Base-by-base conservation (phyloP, 2,888 invertebrate species). In the Scaptomyza parva region DNA sequence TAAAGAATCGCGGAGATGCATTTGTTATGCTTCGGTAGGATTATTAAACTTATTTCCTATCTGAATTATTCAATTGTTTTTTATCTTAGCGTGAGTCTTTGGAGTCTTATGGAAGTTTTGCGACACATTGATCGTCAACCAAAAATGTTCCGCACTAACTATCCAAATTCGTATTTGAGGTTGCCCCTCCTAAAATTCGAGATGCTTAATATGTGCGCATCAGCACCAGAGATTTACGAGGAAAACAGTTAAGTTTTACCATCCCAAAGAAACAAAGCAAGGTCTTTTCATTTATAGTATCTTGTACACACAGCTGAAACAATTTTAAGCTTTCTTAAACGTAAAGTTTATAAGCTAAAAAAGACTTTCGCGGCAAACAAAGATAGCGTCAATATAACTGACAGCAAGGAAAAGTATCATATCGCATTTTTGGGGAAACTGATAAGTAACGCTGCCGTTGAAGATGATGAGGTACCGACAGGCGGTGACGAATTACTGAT, bases 181-280 rank as follows among this genome's bases (percentile, higher is more conserved):
- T 66, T 92, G 26, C 91, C 91, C 3, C 55, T 91, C 3, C 67
- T 91, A 1, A 90, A 89, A 45, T 91, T 91, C 37, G 89, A 90
- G 41, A 85, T 88, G 78, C 64, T 86, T 0, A 69, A 76, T 12
- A 75, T 80, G 76, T 70, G 64, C 17, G 82, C 88, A 3, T 78
- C 68, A 24, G 76, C 91, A 0, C 92, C 91, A 3, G 78, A 86
- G 33, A 39, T 74, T 0, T 88, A 79, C 47, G 90, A 91, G 58
- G 82, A 85, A 41, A 85, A 90, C 55, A 64, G 91, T 91, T 77
- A 60, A 78, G 69, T 48, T 26, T 17, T 1, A 0, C 17, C 3
- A 6, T 0, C 0, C 0, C 17, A 12, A 0, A n/a, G 0, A 3
- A 4, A 24, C 4, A 0, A 14, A 14, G 14, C 2, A 14, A 14